Base-by-base conservation (phyloP, 2,888 invertebrate genomes). In the Chydorus sphaericus region DNA sequence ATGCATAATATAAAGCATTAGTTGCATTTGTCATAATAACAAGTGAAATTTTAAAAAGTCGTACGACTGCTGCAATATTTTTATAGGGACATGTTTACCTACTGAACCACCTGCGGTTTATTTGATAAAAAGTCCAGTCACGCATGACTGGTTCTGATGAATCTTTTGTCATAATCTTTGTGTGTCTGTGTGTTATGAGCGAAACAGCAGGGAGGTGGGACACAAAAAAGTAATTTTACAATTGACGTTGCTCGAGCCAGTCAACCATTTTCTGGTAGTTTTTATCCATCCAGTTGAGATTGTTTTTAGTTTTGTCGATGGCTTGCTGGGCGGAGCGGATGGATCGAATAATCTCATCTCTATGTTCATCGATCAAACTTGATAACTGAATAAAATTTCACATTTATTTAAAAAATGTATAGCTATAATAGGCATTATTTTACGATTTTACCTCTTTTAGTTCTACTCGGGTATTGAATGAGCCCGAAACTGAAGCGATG, bases 251-350 rank as follows among this genome's bases (percentile, higher is more conserved):
- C 33, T 33, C 48, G 7, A 92, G 70, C 92, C 92, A 92, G 33
- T 78, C 71, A 3, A 81, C 77, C 58, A 92, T 85, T 2, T 77
- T 76, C 54, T 77, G 72, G 65, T 83, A 85, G 70, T 89, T 85
- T 50, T 73, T 74, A 53, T 81, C 74, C 77, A 85, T 82, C 92
- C 92, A 93, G 61, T 80, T 77, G 1, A 90, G 81, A 67, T 91
- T 90, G 4, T 83, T 81, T 61, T 83, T 78, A 0, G 83, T 82
- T 54, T 82, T 79, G 66, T 92, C 92, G 10, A 90, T 69, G 0
- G 85, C 81, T 70, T 91, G 91, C 58, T 81, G 78, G 0, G 86
- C 79, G 1, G 85, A 81, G 59, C 88, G 71, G 54, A 78, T 77
- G 26, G 52, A 33, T 33, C 36, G 33, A n/a, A 18, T 37, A 1